Percentiles rank a stretch among this genome's conserved stretches.
These are phyloP conservation scores for Castor canadensis DNA, from an alignment of 2,113 vertebrate species.

Conservation along the genomic window DNA sequence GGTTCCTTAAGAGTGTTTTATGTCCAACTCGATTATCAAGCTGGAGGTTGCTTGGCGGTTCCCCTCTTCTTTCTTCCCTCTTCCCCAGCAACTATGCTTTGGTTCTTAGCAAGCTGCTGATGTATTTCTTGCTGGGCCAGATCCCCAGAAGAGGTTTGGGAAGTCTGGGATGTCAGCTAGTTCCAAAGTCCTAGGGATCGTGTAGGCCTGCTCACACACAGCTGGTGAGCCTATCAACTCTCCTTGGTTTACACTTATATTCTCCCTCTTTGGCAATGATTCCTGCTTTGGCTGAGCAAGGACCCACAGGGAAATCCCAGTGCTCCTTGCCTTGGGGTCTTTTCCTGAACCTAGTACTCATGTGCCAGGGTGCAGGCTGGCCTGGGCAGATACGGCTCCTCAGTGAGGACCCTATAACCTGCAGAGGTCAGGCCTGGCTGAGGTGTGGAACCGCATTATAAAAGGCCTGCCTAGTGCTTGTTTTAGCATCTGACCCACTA, in stretches of 20 bases:
- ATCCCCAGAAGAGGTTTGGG: background rate
- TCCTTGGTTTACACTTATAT: background rate
- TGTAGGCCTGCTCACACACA: too few relatives aligned
- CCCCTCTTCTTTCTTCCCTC: background rate
- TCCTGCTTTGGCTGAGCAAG: background rate
- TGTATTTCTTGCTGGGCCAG: background rate
- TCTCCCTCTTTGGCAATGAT: background rate
- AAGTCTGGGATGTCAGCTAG: background rate
- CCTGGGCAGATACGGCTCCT: background rate
- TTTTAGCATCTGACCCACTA: background rate
- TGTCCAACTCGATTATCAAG: background rate
- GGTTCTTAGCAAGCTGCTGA: background rate
- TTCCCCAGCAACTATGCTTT: background rate
- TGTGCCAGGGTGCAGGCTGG: background rate
- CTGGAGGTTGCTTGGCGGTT: background rate
- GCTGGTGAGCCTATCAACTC: too few relatives aligned
- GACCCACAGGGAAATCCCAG: background rate
- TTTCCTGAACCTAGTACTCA: background rate
- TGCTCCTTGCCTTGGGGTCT: background rate
- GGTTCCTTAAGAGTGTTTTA: background rate
- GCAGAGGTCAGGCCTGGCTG: background rate
- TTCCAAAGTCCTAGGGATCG: background rate
- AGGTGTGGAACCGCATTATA: accelerated
- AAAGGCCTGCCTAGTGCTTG: too few relatives aligned
- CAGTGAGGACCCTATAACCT: accelerated